Percentiles rank a stretch among this genome's conserved stretches.
These are phyloP conservation scores for Thyatira batis DNA, from an alignment of 2,888 invertebrate genomes.

Conservation along the genomic window DNA sequence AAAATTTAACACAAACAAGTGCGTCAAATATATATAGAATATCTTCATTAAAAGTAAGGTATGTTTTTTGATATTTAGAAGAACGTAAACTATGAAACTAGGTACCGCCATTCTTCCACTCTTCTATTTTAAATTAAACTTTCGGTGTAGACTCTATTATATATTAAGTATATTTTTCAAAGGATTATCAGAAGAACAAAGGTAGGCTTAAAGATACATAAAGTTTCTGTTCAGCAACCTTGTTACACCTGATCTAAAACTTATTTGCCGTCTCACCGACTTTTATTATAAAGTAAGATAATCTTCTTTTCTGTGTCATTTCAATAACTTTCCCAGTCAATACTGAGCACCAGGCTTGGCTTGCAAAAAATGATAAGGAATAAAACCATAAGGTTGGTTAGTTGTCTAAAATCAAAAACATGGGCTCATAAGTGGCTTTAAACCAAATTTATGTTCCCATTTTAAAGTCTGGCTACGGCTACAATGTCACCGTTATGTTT, in stretches of 20 bases:
- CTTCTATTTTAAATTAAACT: too few species aligned
- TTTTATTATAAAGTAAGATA: slow-evolving; percentile 13
- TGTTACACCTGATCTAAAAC: slow-evolving; percentile 20
- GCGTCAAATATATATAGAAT: too few species aligned
- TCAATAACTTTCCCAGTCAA: slow-evolving; percentile 14
- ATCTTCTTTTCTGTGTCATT: slow-evolving; percentile 7
- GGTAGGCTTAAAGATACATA: background rate
- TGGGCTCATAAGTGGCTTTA: too few species aligned
- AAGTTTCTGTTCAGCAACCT: slow-evolving; percentile 17
- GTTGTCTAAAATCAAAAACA: background rate
- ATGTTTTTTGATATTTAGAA: too few species aligned
- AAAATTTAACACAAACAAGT: too few species aligned
- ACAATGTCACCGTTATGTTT: background rate
- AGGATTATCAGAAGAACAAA: background rate
- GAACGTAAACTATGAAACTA: too few species aligned
- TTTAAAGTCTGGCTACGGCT: background rate
- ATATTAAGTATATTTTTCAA: too few species aligned
- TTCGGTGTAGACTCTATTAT: too few species aligned
- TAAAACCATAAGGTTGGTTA: background rate
- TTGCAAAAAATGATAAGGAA: background rate
- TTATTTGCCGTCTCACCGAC: slow-evolving; percentile 21
- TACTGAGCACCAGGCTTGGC: background rate
- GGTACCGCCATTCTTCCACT: too few species aligned
- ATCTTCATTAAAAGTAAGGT: too few species aligned
- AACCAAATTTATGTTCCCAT: background rate